Base-by-base conservation (phyloP, 2,888 invertebrate genomes). In the Erynnis tages region DNA sequence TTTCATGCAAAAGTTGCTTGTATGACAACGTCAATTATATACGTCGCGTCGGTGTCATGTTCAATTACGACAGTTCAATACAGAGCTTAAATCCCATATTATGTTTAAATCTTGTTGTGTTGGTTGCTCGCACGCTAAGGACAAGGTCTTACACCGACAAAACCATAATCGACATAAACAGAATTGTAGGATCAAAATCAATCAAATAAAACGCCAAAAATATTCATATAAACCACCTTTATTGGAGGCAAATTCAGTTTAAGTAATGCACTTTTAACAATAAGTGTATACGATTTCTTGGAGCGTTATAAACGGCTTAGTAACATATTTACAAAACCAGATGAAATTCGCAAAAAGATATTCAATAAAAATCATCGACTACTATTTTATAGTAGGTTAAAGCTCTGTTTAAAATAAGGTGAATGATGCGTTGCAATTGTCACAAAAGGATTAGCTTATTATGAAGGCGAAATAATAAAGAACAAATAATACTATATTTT, bases 211-310 rank as follows among this genome's bases (percentile, higher is more conserved):
- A 61, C n/a, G 21, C 50, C 13, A 8, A 11, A n/a, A 23, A 32
- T 53, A 58, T 63, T 67, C 77, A 69, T 74, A 74, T 73, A 78
- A 40, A 82, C 60, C 71, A 71, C 71, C 76, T 80, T 86, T 83
- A 85, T 80, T 86, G 65, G 66, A 75, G 76, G 79, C 80, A 77
- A 72, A 83, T 77, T 78, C 76, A 69, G 75, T 78, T 76, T 75
- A 69, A 60, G 66, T 71, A 69, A 76, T 46, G 50, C 56, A 59
- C 44, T 53, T 67, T 52, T 73, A 78, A 77, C 71, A 75, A 69
- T 68, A 62, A 63, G 66, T 72, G 69, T 80, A 70, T 68, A 63
- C 55, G 66, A 11, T 19, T 69, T 63, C 55, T 64, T 23, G 47
- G 30, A 38, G 19, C 34, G 19, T 32, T 32, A 38, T 16, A 25